These are phyloP conservation scores for Aphaenogaster ashmeadi DNA, from an alignment of 1,140 invertebrate genomes.

Conservation along the genomic window DNA sequence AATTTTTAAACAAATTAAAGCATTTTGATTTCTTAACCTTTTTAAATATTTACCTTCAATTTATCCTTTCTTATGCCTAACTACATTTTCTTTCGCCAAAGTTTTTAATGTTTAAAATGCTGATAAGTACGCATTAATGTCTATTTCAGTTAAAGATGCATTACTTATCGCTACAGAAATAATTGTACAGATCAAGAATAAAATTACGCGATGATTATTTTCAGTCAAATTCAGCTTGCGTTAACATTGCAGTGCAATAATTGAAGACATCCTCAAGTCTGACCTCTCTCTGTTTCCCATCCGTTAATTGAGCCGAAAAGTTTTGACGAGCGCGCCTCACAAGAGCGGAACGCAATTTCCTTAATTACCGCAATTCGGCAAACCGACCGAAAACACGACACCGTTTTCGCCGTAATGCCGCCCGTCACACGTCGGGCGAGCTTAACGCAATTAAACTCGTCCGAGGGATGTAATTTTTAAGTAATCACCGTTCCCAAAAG, in stretches of 20 bases:
- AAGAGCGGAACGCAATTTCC: constrained; percentile 48
- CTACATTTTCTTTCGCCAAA: background rate
- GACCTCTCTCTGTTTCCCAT: background rate
- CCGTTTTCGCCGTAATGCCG: constrained; percentile 26
- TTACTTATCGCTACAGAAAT: background rate
- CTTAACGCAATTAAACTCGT: constrained; percentile 55
- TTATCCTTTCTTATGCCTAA: no score
- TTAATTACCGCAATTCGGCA: constrained; percentile 63
- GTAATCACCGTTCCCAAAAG: constrained; percentile 42
- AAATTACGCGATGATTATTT: background rate
- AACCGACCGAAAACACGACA: constrained; percentile 46
- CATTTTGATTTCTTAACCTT: no score
- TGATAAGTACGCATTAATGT: background rate
- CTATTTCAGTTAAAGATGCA: background rate
- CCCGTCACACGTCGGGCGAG: constrained; percentile 4
- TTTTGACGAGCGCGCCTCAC: constrained; percentile 14
- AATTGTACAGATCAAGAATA: background rate
- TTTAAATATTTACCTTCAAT: background rate
- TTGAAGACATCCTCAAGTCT: background rate
- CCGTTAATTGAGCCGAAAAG: constrained; percentile 35
- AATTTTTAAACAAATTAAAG: no score
- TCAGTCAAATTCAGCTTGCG: background rate
- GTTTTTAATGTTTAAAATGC: background rate
- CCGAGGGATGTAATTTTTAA: constrained; percentile 59
- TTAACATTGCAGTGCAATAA: constrained; percentile 16